phyloP scores from a whole-genome alignment of 2,113 vertebrate genomes.

The Antennarius striatus region DNA sequence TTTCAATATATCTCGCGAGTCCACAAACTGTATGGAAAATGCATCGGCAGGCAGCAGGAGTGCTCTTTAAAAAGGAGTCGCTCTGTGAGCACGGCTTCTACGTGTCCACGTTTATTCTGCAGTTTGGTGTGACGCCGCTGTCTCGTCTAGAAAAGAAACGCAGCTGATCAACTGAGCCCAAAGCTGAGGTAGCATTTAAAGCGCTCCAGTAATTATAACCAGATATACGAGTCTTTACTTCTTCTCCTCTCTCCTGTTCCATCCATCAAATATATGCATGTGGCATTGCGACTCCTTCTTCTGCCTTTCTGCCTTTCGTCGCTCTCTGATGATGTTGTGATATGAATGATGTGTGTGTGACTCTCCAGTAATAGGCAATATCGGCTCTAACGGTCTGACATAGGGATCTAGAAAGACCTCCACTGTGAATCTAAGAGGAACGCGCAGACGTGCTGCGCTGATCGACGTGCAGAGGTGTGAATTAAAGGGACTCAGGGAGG shows the following conservation, averaged over 20 bases:
- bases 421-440: conserved; percentile 40
- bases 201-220: conserved; percentile 38
- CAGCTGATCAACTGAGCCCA: conserved; percentile 52
- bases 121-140: conserved; percentile 37
- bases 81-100: not conserved
- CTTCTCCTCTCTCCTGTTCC: not conserved
- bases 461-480: conserved; percentile 41
- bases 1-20: conserved; percentile 1
- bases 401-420: conserved; percentile 61
- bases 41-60: conserved; percentile 5
- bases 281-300: conserved; percentile 14
- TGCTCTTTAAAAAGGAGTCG: conserved; percentile 8
- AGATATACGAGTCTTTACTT: not conserved
- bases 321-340: conserved; percentile 20
- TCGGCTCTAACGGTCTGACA: conserved; percentile 58
- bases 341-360: not conserved
- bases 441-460: conserved; percentile 45
- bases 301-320: conserved; percentile 6
- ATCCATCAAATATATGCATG: conserved; percentile 19
- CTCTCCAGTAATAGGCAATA: conserved; percentile 24
- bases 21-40: conserved; percentile 7
- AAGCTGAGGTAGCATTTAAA: conserved; percentile 44
- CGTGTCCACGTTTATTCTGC: not conserved
- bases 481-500: conserved; percentile 10
- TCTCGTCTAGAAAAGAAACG: conserved; percentile 34